These are phyloP conservation scores for Eubucco bourcierii DNA, from an alignment of 2,113 vertebrate genomes.

Conservation along the genomic window DNA sequence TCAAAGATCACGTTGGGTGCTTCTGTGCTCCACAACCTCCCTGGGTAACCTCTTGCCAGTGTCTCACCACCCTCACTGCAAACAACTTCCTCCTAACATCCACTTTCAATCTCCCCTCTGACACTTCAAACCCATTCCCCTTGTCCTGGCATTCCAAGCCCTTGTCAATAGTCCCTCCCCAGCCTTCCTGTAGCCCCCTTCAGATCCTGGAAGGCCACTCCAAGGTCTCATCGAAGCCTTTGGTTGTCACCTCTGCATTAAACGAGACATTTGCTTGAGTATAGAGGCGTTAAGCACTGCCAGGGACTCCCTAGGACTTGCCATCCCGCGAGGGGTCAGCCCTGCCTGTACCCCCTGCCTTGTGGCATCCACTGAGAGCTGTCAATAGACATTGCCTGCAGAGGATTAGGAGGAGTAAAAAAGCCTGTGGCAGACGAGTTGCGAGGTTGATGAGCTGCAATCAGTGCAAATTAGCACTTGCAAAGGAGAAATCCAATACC, in stretches of 20 bases:
- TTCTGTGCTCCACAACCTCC: too few relatives aligned
- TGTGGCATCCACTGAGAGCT: slow-evolving; percentile 16
- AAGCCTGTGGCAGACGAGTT: neutral
- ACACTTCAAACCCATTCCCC: too few relatives aligned
- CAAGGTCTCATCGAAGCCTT: too few relatives aligned
- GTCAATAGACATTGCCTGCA: slow-evolving; percentile 22
- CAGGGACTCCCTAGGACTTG: neutral
- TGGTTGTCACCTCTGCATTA: neutral
- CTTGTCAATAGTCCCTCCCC: too few relatives aligned
- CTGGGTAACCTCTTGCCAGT: too few relatives aligned
- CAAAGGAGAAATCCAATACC: neutral
- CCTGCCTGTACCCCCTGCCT: neutral
- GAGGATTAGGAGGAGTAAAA: neutral
- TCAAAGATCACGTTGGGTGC: too few relatives aligned
- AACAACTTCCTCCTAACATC: too few relatives aligned
- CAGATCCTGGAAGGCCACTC: too few relatives aligned
- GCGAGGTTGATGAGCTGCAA: slow-evolving; percentile 31
- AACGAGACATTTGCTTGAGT: neutral
- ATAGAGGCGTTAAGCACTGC: neutral
- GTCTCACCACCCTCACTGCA: too few relatives aligned
- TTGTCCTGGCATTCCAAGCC: too few relatives aligned
- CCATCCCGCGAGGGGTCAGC: neutral
- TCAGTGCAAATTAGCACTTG: slow-evolving; percentile 47
- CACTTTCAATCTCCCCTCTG: too few relatives aligned
- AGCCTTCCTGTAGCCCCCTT: too few relatives aligned